These are phyloP conservation scores for Triplophysa siluroides DNA, from an alignment of 2,113 vertebrate genomes.

Conservation along the genomic window DNA sequence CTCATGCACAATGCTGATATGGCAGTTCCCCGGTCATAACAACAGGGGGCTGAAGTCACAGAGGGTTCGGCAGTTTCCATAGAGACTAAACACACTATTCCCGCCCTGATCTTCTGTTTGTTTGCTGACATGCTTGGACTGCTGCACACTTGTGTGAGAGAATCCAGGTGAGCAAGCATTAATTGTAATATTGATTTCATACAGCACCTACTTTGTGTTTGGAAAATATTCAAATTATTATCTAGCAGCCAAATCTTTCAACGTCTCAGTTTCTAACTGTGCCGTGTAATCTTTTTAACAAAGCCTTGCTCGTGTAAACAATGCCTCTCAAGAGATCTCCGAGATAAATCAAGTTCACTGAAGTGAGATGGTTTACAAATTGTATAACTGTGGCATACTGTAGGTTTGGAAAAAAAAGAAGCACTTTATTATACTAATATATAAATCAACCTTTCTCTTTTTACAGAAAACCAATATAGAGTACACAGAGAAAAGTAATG, in stretches of 20 bases:
- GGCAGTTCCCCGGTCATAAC: slow-evolving; percentile 23
- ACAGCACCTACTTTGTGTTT: slow-evolving; percentile 50
- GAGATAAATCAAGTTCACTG: background rate
- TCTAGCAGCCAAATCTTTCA: slow-evolving; percentile 61
- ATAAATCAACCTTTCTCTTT: background rate
- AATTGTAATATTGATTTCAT: slow-evolving; percentile 60
- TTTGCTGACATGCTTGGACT: slow-evolving; percentile 10
- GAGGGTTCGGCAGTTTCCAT: slow-evolving; percentile 62
- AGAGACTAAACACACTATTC: slow-evolving; percentile 62
- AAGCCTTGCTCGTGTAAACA: background rate
- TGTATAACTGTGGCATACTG: background rate
- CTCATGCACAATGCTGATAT: background rate
- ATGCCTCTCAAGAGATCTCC: background rate
- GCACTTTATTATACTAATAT: background rate
- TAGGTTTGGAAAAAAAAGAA: background rate
- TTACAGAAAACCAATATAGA: background rate
- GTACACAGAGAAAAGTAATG: background rate
- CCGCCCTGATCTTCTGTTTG: background rate
- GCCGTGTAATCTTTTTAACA: slow-evolving; percentile 1
- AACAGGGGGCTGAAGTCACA: slow-evolving; percentile 14
- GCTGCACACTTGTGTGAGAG: background rate
- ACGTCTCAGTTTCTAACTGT: slow-evolving; percentile 31
- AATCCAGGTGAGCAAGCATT: slow-evolving; percentile 62
- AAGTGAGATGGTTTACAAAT: background rate
- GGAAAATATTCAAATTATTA: slow-evolving; percentile 66